Conservation (phyloP, 2,797 vertebrate species). For the Loris lydekkerianus region DNA sequence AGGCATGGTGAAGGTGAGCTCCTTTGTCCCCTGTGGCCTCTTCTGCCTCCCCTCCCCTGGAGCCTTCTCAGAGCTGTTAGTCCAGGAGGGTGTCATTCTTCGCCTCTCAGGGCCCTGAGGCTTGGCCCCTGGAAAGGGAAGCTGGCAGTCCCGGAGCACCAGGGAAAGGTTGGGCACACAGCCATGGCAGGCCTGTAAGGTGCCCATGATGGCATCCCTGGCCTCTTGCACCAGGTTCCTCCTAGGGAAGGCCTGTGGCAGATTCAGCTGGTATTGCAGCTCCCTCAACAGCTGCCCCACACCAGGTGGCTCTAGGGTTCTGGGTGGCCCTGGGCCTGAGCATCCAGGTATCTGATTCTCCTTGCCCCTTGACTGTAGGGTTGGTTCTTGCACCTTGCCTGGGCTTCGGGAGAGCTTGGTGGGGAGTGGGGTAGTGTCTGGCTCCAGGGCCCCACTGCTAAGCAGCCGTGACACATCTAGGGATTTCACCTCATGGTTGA, state of each 20-base stretch:
- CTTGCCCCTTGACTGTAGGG: slow-evolving; percentile 60
- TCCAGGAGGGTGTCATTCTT: slow-evolving; percentile 63
- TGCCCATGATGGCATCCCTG: slow-evolving; percentile 73
- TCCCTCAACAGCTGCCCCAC: slow-evolving; percentile 90
- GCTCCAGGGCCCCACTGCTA: slow-evolving; percentile 66
- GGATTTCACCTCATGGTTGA: slow-evolving; percentile 94
- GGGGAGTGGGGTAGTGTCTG: neutral
- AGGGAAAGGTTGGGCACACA: slow-evolving; percentile 73
- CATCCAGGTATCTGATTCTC: slow-evolving; percentile 74
- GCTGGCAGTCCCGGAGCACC: slow-evolving; percentile 60
- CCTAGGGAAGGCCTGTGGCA: slow-evolving; percentile 82
- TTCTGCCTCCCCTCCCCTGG: slow-evolving; percentile 45
- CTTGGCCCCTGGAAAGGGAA: slow-evolving; percentile 52
- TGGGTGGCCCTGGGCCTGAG: slow-evolving; percentile 3
- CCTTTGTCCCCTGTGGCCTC: slow-evolving; percentile 49
- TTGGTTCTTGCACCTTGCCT: neutral
- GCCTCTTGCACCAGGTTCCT: slow-evolving; percentile 81
- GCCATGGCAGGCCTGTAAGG: slow-evolving; percentile 75
- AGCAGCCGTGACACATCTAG: slow-evolving; percentile 92
- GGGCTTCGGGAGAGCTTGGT: slow-evolving; percentile 19
- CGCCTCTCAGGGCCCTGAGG: neutral
- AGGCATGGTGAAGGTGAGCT: neutral
- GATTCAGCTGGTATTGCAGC: slow-evolving; percentile 75
- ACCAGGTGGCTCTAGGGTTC: slow-evolving; percentile 78
- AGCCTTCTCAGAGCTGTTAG: slow-evolving; percentile 19